A percentile compares a stretch with the other conserved stretches of the same genome.
phyloP scores from a whole-genome alignment of 2,888 invertebrate species.

The Embidobia sp. region DNA sequence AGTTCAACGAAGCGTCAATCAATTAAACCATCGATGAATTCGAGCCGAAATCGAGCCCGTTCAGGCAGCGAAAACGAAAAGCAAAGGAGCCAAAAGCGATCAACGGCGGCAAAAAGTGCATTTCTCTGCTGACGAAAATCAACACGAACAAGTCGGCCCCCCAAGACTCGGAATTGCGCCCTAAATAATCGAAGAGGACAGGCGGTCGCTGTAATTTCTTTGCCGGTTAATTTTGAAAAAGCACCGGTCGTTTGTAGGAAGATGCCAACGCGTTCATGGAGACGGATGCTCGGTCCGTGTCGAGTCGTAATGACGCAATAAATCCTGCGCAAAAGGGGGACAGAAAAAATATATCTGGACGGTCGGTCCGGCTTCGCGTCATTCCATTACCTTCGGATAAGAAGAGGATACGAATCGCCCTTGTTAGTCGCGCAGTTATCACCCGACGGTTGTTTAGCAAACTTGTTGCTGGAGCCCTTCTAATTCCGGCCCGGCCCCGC shows the following conservation, averaged over 20 bases:
- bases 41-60: too few species aligned
- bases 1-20: too few species aligned
- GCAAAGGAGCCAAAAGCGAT: too few species aligned
- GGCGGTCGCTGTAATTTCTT: constrained; percentile 24
- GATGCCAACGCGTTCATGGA: constrained; percentile 67
- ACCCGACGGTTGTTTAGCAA: constrained; percentile 74
- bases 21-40: too few species aligned
- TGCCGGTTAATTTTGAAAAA: constrained; percentile 59
- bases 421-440: constrained; percentile 79
- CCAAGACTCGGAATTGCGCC: constrained; percentile 20
- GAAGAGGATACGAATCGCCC: constrained; percentile 76
- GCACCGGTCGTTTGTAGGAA: constrained; percentile 53
- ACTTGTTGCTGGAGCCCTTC: constrained; percentile 75
- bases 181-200: constrained; percentile 40
- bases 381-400: constrained; percentile 46
- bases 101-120: too few species aligned
- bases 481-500: constrained; percentile 68
- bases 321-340: constrained; percentile 66
- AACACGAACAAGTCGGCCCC: neutral
- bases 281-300: constrained; percentile 70
- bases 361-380: constrained; percentile 20
- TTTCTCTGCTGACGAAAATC: too few species aligned
- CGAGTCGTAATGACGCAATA: constrained; percentile 74
- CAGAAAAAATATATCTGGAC: too few species aligned
- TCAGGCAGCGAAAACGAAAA: too few species aligned